Conservation (phyloP, 2,797 vertebrate species). For the Buceros bicornis region DNA sequence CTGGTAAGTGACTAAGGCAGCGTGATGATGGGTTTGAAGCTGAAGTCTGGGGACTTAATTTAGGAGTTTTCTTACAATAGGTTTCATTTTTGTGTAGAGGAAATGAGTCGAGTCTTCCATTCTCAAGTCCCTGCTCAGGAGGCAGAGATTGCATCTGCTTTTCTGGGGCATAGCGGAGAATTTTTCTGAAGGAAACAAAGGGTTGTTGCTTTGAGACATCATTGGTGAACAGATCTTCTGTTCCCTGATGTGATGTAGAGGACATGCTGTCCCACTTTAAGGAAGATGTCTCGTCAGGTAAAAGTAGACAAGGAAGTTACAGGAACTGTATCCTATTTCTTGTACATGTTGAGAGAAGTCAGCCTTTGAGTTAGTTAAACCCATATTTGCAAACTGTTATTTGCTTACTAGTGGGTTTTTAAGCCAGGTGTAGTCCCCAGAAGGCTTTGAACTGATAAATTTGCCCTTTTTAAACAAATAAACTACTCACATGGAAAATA, state of each 20-base stretch:
- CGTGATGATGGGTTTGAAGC: background rate
- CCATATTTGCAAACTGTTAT: background rate
- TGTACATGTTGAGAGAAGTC: background rate
- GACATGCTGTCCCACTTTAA: background rate
- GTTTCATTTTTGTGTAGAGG: background rate
- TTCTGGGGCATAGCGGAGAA: constrained; percentile 8
- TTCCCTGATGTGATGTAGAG: constrained; percentile 38
- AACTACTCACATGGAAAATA: background rate
- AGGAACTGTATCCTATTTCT: background rate
- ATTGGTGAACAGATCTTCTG: background rate
- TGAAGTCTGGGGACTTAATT: background rate
- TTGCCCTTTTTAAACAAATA: background rate
- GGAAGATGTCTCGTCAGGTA: background rate
- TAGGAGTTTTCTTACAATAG: background rate
- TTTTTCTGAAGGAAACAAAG: constrained; percentile 20
- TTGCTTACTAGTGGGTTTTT: background rate
- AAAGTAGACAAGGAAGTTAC: background rate
- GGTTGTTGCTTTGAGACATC: background rate
- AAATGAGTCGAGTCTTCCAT: constrained; percentile 45
- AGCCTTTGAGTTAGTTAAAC: background rate
- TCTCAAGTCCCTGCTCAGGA: constrained; percentile 13
- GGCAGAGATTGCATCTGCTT: constrained; percentile 52
- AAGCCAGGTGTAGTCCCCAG: background rate
- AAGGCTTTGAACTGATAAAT: background rate
- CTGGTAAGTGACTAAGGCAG: constrained; percentile 79